These are phyloP conservation scores for Triplophysa bombifrons DNA, from an alignment of 2,797 vertebrate species.

Conservation along the genomic window DNA sequence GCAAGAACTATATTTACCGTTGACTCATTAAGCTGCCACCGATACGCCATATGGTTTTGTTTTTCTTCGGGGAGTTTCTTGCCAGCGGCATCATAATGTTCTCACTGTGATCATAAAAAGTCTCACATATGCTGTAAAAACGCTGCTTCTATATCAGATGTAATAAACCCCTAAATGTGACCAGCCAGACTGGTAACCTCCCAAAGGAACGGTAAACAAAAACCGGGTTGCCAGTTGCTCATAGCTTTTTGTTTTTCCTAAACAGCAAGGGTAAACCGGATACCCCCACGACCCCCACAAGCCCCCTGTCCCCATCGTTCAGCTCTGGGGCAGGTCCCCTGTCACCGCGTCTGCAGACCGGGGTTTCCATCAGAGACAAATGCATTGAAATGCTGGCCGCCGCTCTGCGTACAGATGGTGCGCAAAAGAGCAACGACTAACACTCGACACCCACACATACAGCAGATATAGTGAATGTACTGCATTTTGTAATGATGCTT, in stretches of 20 bases:
- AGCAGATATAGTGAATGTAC: neutral
- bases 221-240: neutral
- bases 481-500: neutral
- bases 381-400: constrained; percentile 93
- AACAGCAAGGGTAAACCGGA: constrained; percentile 80
- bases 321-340: constrained; percentile 74
- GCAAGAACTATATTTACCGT: constrained; percentile 63
- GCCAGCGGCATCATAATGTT: neutral
- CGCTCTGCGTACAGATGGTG: constrained; percentile 88
- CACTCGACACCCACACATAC: neutral
- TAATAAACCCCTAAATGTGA: neutral
- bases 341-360: constrained; percentile 83
- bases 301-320: constrained; percentile 81
- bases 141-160: neutral
- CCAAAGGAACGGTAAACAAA: neutral
- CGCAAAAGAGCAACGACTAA: constrained; percentile 50
- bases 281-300: constrained; percentile 82
- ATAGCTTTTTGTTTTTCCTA: constrained; percentile 18
- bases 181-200: neutral
- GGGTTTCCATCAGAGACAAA: constrained; percentile 91
- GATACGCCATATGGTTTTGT: constrained; percentile 5
- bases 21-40: constrained; percentile 9
- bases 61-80: neutral
- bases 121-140: neutral
- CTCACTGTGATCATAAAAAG: neutral